These are phyloP conservation scores for Latrodectus elegans DNA, from an alignment of 2,888 invertebrate species.

Conservation along the genomic window DNA sequence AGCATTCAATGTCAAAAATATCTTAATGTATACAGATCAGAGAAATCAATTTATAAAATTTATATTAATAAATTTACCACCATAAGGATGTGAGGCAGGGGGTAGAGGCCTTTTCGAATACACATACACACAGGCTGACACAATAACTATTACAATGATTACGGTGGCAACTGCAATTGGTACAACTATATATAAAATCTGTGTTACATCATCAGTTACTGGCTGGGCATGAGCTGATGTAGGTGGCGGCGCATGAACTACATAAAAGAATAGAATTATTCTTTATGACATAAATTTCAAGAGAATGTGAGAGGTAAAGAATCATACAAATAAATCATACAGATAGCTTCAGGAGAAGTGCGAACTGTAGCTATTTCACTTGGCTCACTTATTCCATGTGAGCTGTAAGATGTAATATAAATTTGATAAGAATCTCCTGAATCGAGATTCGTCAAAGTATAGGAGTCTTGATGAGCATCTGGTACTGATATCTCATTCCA, in stretches of 20 bases:
- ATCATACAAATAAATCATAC: slow-evolving; percentile 24
- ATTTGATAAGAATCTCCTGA: slow-evolving; percentile 55
- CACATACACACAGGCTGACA: slow-evolving; percentile 64
- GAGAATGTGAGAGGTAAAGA: neutral
- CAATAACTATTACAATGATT: slow-evolving; percentile 65
- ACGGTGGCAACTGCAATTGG: slow-evolving; percentile 65
- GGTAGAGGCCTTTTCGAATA: slow-evolving; percentile 65
- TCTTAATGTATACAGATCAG: too few relatives aligned
- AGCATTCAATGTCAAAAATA: too few relatives aligned
- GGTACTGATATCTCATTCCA: slow-evolving; percentile 65
- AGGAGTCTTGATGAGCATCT: slow-evolving; percentile 47
- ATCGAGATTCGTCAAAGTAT: slow-evolving; percentile 63
- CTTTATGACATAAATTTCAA: neutral
- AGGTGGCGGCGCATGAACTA: slow-evolving; percentile 26
- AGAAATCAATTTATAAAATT: too few relatives aligned
- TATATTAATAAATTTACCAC: slow-evolving; percentile 26
- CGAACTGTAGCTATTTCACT: slow-evolving; percentile 67
- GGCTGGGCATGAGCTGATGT: slow-evolving; percentile 26
- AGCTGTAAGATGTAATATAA: slow-evolving; percentile 46
- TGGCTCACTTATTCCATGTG: slow-evolving; percentile 63
- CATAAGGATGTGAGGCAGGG: slow-evolving; percentile 33
- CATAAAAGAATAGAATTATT: neutral
- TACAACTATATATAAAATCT: slow-evolving; percentile 63
- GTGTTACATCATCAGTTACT: slow-evolving; percentile 55
- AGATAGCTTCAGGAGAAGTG: slow-evolving; percentile 57